These are phyloP conservation scores for Siphonodentalium dalli DNA, from an alignment of 2,888 invertebrate species.

Conservation along the genomic window DNA sequence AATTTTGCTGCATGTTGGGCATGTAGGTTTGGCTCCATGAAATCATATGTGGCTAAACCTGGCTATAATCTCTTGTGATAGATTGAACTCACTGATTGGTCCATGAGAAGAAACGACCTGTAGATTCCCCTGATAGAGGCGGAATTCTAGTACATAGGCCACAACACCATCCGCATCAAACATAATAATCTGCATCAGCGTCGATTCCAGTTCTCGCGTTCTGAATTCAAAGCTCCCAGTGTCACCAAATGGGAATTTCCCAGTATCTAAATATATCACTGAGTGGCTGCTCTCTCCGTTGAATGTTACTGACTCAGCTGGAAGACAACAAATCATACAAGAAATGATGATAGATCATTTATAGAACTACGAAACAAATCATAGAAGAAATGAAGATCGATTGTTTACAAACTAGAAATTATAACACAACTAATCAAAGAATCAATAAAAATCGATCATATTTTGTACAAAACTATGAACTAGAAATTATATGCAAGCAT, in stretches of 20 bases:
- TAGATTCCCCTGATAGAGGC: conserved; percentile 36
- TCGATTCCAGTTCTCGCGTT: conserved; percentile 40
- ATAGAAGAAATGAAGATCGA: too few relatives aligned
- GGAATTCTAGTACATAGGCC: conserved; percentile 39
- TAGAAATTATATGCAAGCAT: too few relatives aligned
- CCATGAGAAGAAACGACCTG: conserved; percentile 35
- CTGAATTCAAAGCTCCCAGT: conserved; percentile 46
- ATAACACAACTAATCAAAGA: too few relatives aligned
- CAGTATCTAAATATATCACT: conserved; percentile 37
- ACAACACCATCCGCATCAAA: conserved; percentile 24
- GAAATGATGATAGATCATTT: neutral
- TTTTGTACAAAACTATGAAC: too few relatives aligned
- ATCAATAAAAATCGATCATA: too few relatives aligned
- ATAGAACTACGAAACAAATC: neutral
- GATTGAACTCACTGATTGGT: too few relatives aligned
- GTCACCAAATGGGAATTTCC: conserved; percentile 46
- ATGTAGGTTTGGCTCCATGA: too few relatives aligned
- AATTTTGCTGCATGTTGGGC: too few relatives aligned
- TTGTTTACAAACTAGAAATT: too few relatives aligned
- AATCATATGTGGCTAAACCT: too few relatives aligned
- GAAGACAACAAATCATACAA: neutral
- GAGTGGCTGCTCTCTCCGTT: conserved; percentile 44
- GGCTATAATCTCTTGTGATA: too few relatives aligned
- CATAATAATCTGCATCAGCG: conserved; percentile 47
- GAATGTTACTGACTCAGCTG: conserved; percentile 46